phyloP scores from a whole-genome alignment of 2,113 vertebrate genomes.

The Shinisaurus crocodilurus region DNA sequence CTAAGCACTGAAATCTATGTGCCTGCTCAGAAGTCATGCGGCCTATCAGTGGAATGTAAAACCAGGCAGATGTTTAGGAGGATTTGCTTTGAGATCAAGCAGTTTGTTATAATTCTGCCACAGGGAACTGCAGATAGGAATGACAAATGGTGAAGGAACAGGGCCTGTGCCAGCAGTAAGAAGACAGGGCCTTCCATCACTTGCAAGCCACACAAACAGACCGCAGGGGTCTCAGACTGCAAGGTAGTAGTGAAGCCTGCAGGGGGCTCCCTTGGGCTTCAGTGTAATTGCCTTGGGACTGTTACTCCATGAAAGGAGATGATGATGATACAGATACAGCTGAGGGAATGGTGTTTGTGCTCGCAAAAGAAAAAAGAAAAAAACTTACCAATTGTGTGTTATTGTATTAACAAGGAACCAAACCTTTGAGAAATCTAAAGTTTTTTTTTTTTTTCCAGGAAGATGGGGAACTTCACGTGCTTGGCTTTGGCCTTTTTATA shows the following conservation, averaged over 20 bases:
- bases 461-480: neutral
- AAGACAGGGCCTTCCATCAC: neutral
- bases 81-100: neutral
- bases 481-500: neutral
- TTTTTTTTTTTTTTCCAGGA: neutral
- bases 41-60: neutral
- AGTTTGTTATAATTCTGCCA: constrained; percentile 12
- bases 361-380: neutral
- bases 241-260: neutral
- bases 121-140: neutral
- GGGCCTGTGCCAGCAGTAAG: neutral
- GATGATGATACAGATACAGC: neutral
- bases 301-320: neutral
- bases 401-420: neutral
- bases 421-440: neutral
- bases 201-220: neutral
- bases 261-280: constrained; percentile 1
- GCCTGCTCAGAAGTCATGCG: neutral
- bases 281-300: neutral
- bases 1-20: neutral
- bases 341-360: no score
- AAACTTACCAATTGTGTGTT: neutral
- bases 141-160: neutral
- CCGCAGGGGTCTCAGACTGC: neutral
- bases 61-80: neutral